Evolutionary conservation across 2,113 vertebrate species (phyloP).

Genomic region (Falcunculus frontatus): DNA sequence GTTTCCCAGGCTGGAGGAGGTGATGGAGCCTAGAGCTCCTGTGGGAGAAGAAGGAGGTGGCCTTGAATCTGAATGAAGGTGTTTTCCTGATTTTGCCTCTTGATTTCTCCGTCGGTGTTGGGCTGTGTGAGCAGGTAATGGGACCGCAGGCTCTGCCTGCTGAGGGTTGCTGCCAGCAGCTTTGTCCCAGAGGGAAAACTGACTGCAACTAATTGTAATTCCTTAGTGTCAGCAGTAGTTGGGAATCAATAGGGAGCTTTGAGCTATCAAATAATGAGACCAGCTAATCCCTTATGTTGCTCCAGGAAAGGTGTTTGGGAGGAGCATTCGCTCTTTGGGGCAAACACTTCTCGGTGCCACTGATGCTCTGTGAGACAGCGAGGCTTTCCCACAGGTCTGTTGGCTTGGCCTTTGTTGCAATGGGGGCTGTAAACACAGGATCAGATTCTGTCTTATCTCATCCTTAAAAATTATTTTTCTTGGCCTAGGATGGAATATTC

Average conservation of each 20-base stretch:
- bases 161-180: neutral
- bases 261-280: neutral
- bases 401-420: neutral
- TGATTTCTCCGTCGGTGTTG: neutral
- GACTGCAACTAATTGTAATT: neutral
- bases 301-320: neutral
- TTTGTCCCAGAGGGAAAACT: neutral
- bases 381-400: constrained; percentile 31
- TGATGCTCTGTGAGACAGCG: neutral
- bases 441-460: constrained; percentile 53
- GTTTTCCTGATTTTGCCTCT: neutral
- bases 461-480: constrained; percentile 52
- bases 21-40: neutral
- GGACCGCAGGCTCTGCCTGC: neutral
- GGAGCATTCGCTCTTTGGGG: neutral
- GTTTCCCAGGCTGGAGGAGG: neutral
- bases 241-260: constrained; percentile 7
- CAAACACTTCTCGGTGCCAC: neutral
- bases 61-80: neutral
- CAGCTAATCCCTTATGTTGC: neutral
- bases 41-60: neutral
- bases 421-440: constrained; percentile 13
- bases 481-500: neutral
- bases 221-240: neutral
- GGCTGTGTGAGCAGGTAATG: neutral